Percentiles rank a stretch among this genome's conserved stretches.
Evolutionary conservation across 2,888 invertebrate species (phyloP).

Genomic region (Argyra leucocephala): DNA sequence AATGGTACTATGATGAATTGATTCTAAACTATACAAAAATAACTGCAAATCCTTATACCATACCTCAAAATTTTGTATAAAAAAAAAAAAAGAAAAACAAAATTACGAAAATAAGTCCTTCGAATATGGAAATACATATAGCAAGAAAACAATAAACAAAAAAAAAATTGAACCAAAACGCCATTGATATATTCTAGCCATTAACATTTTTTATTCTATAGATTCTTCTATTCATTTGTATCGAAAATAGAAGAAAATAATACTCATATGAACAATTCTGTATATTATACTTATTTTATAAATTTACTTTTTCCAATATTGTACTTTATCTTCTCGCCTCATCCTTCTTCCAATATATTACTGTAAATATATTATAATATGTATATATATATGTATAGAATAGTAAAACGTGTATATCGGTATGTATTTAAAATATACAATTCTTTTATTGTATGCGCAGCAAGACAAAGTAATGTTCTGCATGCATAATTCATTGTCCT

Average conservation of each 20-base stretch:
- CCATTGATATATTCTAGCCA: neutral
- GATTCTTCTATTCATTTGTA: neutral
- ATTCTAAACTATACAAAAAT: neutral
- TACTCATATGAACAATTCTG: neutral
- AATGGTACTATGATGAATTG: neutral
- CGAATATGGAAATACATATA: too few species aligned
- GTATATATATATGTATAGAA: neutral
- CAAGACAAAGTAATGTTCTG: slow-evolving; percentile 3
- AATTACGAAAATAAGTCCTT: too few species aligned
- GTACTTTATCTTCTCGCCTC: neutral
- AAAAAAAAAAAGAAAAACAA: neutral
- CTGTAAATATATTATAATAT: too few species aligned
- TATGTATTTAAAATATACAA: neutral
- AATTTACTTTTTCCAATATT: neutral
- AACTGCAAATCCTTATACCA: neutral
- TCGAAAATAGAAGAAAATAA: neutral
- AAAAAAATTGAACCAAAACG: neutral
- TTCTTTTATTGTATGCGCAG: neutral
- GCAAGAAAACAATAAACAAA: too few species aligned
- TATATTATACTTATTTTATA: neutral
- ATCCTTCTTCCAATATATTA: too few species aligned
- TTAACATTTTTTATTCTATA: neutral
- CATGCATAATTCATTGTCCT: slow-evolving; percentile 1
- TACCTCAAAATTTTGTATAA: neutral
- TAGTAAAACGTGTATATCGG: neutral